These are phyloP conservation scores for Apocrypta bakeri DNA, from an alignment of 1,140 invertebrate species.

Conservation along the genomic window DNA sequence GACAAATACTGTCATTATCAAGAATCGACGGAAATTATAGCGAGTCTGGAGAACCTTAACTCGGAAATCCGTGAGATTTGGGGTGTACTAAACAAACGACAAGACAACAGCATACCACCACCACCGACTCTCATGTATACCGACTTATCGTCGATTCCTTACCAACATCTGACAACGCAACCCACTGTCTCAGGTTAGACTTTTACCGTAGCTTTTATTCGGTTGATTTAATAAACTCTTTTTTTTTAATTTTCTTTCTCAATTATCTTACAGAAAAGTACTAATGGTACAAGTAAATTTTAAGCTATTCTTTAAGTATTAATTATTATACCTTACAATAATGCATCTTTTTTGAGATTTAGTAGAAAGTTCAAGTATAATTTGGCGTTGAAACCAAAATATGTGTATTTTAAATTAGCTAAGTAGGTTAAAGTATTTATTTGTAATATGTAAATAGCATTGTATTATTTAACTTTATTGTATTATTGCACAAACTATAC, in stretches of 20 bases:
- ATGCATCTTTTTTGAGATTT: not conserved
- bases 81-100: constrained; percentile 80
- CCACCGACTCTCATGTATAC: constrained; percentile 77
- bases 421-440: no score
- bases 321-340: not conserved
- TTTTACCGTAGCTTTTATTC: not conserved
- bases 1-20: constrained; percentile 72
- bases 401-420: no score
- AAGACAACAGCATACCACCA: constrained; percentile 75
- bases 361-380: no score
- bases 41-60: constrained; percentile 82
- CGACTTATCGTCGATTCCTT: constrained; percentile 77
- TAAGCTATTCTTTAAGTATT: not conserved
- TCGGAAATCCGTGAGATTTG: constrained; percentile 83
- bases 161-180: constrained; percentile 66
- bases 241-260: not conserved
- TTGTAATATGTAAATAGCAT: no score
- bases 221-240: no score
- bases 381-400: no score
- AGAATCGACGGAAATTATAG: constrained; percentile 81
- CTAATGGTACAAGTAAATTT: not conserved
- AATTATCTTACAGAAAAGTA: not conserved
- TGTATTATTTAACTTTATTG: no score
- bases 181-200: constrained; percentile 64
- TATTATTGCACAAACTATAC: no score